Evolutionary conservation across 92 coral and sea anemone genomes (phyloP), one percentile per base, ranked within the genome.

Genomic region (Zoanthus solanderi): DNA sequence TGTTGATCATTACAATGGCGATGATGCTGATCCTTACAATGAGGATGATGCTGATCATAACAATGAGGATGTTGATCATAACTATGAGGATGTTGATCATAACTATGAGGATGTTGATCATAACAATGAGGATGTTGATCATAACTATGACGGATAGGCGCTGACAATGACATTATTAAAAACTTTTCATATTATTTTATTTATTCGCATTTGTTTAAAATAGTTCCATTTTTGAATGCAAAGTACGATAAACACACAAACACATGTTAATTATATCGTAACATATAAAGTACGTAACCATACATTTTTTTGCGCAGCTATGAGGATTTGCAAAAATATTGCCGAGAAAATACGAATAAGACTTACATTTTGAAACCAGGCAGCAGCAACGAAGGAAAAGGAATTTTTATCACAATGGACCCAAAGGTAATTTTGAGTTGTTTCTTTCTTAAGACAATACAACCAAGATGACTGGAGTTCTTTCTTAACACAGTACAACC

Each of bases 331-430:
- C 99, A 97, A 65, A 90, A 96, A 11, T 95, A 92, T 75, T 97
- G 99, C 52, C 85, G 99, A 67, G 96, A 95, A 76, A 96, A 96
- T 82, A 96, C 93, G 88, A 96, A 95, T 83, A 96, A 95, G 58
- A 93, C 99, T 1, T 96, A 90, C 72, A 96, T 96, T 56, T 82
- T 93, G 78, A 96, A 96, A 83, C 99, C 99, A 28, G 98, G 94
- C 67, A 96, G 98, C 89, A 98, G 99, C 13, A 92, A 96, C 50
- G 96, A 96, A 83, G 99, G 99, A 47, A 92, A 93, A 63, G 99
- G 99, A 56, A 96, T 96, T n/a, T 93, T 93, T 47, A 91, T 96
- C 16, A 96, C 98, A 9, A 96, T 92, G 71, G 95, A 95, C 78
- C 98, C 99, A 7, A 95, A 96, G 96, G 98, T 95, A 88, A 23